Evolutionary conservation across 2,797 vertebrate species (phyloP).

Genomic region (Tragopan temminckii): DNA sequence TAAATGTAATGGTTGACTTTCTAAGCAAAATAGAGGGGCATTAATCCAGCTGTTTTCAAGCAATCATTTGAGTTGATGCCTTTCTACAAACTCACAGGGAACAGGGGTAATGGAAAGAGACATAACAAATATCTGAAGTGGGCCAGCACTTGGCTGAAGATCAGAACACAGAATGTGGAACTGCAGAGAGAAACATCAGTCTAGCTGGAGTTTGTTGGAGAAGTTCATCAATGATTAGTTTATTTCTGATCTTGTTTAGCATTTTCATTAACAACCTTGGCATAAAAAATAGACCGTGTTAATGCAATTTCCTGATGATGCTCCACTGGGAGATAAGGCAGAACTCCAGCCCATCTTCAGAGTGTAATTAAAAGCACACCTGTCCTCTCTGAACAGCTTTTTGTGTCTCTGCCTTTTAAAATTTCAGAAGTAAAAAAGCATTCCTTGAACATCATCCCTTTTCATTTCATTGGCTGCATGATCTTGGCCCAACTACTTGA

Average conservation of each 20-base stretch:
- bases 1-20: neutral
- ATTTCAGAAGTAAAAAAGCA: neutral
- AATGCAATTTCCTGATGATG: constrained; percentile 47
- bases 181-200: neutral
- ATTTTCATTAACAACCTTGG: neutral
- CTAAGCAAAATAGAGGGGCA: neutral
- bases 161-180: accelerated
- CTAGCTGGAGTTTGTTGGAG: neutral
- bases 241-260: constrained; percentile 53
- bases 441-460: neutral
- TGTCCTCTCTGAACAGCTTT: neutral
- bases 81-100: neutral
- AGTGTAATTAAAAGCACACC: constrained; percentile 11
- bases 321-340: constrained; percentile 25
- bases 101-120: neutral
- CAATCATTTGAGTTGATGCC: neutral
- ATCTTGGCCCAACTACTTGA: neutral
- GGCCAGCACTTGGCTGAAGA: neutral
- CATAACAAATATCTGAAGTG: neutral
- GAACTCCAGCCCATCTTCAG: neutral
- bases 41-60: neutral
- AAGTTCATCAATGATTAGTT: neutral
- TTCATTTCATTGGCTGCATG: neutral
- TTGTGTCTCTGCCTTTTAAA: neutral
- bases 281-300: constrained; percentile 6